Evolutionary conservation across 2,797 vertebrate genomes (phyloP), one percentile per base, ranked within the genome.

Genomic region (Hypotaenidia okinawae): DNA sequence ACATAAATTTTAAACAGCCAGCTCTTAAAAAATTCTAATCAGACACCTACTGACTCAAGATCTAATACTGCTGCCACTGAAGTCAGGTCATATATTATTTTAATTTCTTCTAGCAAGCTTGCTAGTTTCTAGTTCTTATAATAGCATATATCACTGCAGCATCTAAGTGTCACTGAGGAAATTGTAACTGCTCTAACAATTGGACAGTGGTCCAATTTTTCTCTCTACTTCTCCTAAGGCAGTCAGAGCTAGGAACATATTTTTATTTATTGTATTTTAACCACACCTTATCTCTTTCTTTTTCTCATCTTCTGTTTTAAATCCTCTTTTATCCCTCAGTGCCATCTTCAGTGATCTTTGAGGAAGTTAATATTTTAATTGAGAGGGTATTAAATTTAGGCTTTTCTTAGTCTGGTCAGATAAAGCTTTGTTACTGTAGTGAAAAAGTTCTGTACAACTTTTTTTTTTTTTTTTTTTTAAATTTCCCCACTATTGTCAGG

Each of bases 101-200:
- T 95, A 95, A 80, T 94, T 87, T 78, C 49, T 85, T 81, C 75
- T 77, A 77, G 45, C 39, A 64, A 68, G 32, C 41, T 92, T 75
- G 15, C 27, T 72, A 35, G 33, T 58, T 92, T 61, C 64, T 91
- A 78, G 23, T 78, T 87, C 72, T 80, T 78, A 33, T 70, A 73
- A 69, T 32, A 70, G 35, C 16, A 64, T 87, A n/a, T 39, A 83
- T 87, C 68, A 87, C 39, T 77, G 43, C 15, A 84, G 3, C 24
- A 80, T 83, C 75, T 73, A 61, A 64, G 25, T 62, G 72, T 64
- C 49, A 92, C 43, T 70, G 61, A 69, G 62, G 58, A 94, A 93
- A 72, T 11, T 83, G 17, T 41, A 89, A 81, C 32, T 63, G 8
- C 16, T 89, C 7, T 87, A 89, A 61, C 28, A 67, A 64, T 19